Percentiles rank a stretch among this genome's conserved stretches.
Conservation (phyloP, 2,797 vertebrate genomes). For the Salarias fasciatus region DNA sequence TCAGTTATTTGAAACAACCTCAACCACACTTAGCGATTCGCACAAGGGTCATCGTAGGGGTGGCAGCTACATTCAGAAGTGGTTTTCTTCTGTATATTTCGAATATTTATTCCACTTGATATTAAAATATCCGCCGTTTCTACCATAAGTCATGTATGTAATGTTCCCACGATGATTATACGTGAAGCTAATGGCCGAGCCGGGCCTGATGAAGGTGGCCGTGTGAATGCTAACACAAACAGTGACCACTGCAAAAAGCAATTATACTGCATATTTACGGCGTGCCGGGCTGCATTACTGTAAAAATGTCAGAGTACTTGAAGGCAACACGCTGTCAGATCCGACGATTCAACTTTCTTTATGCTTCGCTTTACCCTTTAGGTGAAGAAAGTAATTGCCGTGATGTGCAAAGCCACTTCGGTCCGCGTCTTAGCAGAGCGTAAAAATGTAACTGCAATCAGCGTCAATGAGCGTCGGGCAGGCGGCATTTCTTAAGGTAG, state of each 20-base stretch:
- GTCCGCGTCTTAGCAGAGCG: conserved; percentile 17
- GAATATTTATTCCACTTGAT: too few relatives aligned
- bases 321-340: not conserved
- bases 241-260: conserved; percentile 16
- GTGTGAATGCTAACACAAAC: not conserved
- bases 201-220: not conserved
- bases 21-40: too few relatives aligned
- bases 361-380: conserved; percentile 10
- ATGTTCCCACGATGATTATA: too few relatives aligned
- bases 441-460: conserved; percentile 35
- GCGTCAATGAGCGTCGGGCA: conserved; percentile 30
- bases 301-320: conserved; percentile 26
- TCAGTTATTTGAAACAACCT: too few relatives aligned
- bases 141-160: not conserved
- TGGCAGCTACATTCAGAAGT: too few relatives aligned
- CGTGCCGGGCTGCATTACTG: conserved; percentile 3
- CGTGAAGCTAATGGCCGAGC: not conserved
- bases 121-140: not conserved
- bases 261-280: conserved; percentile 10
- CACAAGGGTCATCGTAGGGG: too few relatives aligned
- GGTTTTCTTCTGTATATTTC: too few relatives aligned
- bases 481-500: conserved; percentile 20
- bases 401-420: conserved; percentile 21
- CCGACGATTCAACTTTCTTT: not conserved
- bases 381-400: conserved; percentile 14